Base-by-base conservation (phyloP, 2,797 vertebrate species). In the Streptopelia turtur region DNA sequence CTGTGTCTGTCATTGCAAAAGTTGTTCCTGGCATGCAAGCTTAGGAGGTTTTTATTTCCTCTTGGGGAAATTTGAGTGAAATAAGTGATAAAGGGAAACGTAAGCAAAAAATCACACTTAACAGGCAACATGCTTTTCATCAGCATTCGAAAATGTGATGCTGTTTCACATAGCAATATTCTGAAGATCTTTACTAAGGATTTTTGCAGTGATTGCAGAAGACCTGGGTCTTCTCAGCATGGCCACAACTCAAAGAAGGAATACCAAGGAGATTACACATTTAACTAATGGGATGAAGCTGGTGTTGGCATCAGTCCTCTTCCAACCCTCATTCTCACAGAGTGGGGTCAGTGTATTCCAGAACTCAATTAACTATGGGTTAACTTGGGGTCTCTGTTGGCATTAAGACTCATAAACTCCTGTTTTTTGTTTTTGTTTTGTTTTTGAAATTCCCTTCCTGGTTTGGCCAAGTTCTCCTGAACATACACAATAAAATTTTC, bases 81-180 rank as follows among this genome's bases (percentile, higher is more conserved):
- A 78, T 60, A 75, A 90, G 64, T 77, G 89, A 92, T 76, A 90
- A 87, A 90, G 57, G 45, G 71, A 89, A 95, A 89, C 45, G 74
- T 92, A 92, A 95, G 35, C 74, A 96, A 92, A 92, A 90, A 87
- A 63, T 87, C 64, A 85, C 83, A 87, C 91, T 92, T 83, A 77
- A 64, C 88, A 80, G 69, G 64, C 37, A 89, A n/a, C 9, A 7
- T 1, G 11, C 9, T 87, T 76, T 72, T 61, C 82, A 83, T 59
- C 71, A 83, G 60, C 1, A 0, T 1, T 25, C 13, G 50, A 43
- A 77, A 94, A 80, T 0, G 1, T 74, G 93, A 74, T 16, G 64
- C 39, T 75, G 24, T 39, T 81, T 24, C 76, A 66, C 3, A 1
- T 25, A 53, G 76, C 83, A 59, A 52, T 17, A 24, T n/a, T 60